Conservation (phyloP, 2,113 vertebrate species). For the Microcebus murinus region DNA sequence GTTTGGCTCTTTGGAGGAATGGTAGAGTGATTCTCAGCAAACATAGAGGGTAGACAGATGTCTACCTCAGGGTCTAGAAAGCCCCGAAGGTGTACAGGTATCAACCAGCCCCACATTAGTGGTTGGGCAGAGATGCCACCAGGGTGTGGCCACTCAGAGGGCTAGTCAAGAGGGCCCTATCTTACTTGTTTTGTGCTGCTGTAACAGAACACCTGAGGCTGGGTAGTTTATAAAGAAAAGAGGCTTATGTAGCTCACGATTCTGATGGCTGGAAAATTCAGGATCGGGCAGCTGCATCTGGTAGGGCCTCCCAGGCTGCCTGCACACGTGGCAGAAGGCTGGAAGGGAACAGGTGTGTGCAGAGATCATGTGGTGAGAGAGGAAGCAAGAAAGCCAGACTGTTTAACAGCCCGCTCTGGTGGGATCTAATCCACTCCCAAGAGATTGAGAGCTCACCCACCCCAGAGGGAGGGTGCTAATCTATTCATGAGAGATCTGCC, state of each 20-base stretch:
- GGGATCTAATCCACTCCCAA: background rate
- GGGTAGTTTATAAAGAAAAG: background rate
- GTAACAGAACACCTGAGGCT: background rate
- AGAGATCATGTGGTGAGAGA: background rate
- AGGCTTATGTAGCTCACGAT: background rate
- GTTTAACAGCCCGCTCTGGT: background rate
- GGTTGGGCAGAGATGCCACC: background rate
- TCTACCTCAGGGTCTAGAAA: background rate
- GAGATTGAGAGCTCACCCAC: background rate
- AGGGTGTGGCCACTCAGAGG: too few species aligned
- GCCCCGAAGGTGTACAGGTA: background rate
- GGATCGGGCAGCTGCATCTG: background rate
- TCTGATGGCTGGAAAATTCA: background rate
- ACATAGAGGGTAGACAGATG: background rate
- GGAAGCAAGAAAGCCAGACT: background rate
- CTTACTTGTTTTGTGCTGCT: background rate
- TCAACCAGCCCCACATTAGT: background rate
- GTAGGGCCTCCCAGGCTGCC: background rate
- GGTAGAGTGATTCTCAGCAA: background rate
- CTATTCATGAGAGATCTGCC: background rate
- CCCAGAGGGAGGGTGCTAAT: background rate
- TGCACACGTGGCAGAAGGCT: background rate
- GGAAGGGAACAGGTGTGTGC: background rate
- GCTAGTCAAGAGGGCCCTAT: background rate
- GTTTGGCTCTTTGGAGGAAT: background rate